phyloP scores from a whole-genome alignment of 2,113 vertebrate genomes.

The Calyptomena viridis region DNA sequence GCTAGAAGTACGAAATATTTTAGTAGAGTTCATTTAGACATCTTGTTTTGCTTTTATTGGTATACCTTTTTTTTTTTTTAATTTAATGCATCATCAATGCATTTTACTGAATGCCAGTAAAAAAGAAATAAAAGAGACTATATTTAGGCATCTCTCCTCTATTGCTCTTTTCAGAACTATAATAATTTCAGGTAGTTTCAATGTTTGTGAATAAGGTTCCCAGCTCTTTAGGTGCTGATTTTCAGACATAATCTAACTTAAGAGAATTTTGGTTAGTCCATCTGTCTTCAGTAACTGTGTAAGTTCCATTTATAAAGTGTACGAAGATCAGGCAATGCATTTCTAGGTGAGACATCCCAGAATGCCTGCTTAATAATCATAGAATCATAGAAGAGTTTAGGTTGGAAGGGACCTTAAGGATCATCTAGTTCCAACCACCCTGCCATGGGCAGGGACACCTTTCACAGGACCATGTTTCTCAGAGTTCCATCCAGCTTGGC shows the following conservation, averaged over 20 bases:
- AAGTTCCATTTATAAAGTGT: background rate
- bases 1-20: background rate
- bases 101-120: background rate
- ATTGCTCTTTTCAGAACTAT: accelerated
- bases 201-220: background rate
- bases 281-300: background rate
- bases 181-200: background rate
- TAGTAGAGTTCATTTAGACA: background rate
- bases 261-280: background rate
- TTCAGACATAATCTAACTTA: background rate
- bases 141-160: background rate
- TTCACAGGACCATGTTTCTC: background rate
- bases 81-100: background rate
- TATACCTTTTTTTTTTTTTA: background rate
- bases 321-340: background rate
- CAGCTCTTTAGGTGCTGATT: background rate
- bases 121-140: background rate
- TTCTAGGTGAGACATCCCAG: background rate
- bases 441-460: background rate
- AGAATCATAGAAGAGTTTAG: background rate
- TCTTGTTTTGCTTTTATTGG: accelerated
- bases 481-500: background rate
- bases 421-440: background rate
- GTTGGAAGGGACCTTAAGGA: background rate
- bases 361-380: background rate